These are phyloP conservation scores for Lasioglossum baleicum DNA, from an alignment of 1,140 invertebrate genomes.

Conservation along the genomic window DNA sequence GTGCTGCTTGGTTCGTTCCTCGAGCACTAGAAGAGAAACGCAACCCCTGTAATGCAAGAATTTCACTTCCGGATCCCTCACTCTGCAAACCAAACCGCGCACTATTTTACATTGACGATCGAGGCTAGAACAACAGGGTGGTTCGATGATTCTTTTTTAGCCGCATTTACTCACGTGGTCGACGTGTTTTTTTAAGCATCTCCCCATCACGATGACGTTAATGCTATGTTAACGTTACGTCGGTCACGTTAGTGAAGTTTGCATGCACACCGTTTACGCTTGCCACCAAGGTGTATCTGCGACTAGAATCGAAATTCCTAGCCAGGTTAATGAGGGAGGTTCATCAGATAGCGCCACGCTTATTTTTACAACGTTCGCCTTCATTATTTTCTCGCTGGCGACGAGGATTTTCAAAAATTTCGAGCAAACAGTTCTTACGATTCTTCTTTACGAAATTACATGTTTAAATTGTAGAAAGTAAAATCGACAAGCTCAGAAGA, in stretches of 20 bases:
- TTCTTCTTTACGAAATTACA: no score
- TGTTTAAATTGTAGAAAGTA: no score
- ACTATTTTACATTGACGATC: neutral
- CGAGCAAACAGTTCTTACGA: no score
- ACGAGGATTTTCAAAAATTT: no score
- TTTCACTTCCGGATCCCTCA: no score
- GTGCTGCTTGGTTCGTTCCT: no score
- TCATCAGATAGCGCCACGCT: slow-evolving; percentile 18
- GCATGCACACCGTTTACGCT: slow-evolving; percentile 29
- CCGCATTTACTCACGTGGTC: neutral
- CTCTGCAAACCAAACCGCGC: neutral
- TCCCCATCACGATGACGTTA: slow-evolving; percentile 18
- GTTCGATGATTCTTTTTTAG: neutral
- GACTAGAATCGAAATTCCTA: slow-evolving; percentile 33
- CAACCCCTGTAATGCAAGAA: no score
- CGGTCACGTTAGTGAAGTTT: slow-evolving; percentile 6
- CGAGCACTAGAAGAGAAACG: no score
- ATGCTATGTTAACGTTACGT: slow-evolving; percentile 20
- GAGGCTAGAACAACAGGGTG: no score
- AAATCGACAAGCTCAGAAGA: no score
- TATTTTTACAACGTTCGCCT: slow-evolving; percentile 33
- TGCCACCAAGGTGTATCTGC: slow-evolving; percentile 4
- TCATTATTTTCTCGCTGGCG: neutral
- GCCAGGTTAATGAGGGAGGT: slow-evolving; percentile 22
- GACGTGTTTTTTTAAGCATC: slow-evolving; percentile 13